A percentile compares a stretch with the other conserved stretches of the same genome.
phyloP scores from a whole-genome alignment of 2,113 vertebrate genomes.

The Tyto alba region DNA sequence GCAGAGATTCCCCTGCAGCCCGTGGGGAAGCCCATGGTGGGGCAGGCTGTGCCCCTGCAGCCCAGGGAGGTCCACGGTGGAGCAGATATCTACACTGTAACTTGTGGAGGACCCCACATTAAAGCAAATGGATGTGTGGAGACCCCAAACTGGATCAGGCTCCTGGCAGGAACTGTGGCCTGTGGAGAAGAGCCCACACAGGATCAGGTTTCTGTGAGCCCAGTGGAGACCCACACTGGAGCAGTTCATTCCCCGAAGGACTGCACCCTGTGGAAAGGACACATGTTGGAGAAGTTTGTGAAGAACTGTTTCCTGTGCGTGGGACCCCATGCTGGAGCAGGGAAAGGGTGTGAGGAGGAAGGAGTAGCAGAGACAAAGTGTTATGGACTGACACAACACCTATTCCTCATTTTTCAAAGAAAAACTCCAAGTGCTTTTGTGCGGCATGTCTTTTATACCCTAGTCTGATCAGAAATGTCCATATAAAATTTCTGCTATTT shows the following conservation, averaged over 20 bases:
- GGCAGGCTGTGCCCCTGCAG: neutral
- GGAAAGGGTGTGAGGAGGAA: neutral
- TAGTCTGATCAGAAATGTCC: neutral
- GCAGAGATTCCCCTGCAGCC: neutral
- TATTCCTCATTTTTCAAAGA: neutral
- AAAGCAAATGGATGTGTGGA: neutral
- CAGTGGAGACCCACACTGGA: fast-evolving
- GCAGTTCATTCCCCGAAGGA: neutral
- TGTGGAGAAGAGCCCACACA: fast-evolving
- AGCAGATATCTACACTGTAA: neutral
- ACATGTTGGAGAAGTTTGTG: neutral
- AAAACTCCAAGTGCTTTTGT: neutral
- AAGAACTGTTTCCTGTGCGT: neutral
- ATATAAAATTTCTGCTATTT: neutral
- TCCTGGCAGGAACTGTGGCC: neutral
- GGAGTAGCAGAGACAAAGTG: neutral
- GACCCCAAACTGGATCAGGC: neutral
- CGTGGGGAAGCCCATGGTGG: neutral
- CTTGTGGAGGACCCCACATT: fast-evolving
- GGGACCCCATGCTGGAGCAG: neutral
- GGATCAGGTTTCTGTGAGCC: neutral
- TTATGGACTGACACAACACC: neutral
- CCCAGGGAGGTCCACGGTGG: neutral
- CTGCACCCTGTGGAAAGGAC: neutral
- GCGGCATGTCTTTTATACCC: neutral